Base-by-base conservation (phyloP, 1,140 invertebrate genomes). In the Calliphora vicina region DNA sequence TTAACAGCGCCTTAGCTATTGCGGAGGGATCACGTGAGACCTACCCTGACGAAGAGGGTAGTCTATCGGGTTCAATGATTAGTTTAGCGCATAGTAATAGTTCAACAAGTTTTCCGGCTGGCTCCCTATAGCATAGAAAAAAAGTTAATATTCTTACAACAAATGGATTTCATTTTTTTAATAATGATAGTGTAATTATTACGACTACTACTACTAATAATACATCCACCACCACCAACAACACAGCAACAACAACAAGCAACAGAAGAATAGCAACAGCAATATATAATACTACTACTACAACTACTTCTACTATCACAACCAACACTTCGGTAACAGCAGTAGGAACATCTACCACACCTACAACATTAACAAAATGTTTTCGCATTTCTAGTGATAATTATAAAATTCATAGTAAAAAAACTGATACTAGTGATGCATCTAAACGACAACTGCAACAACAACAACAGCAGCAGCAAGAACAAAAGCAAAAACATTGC, bases 21-120 rank as follows among this genome's bases (percentile, higher is more conserved):
- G 95, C 95, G 27, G 97, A 98, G 91, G 96, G 96, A 86, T 97
- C 96, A 84, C 94, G 95, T 86, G 96, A 97, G 90, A 94, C 94
- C 86, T 96, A 95, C 91, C 94, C 94, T 84, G 96, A 97, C 85
- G 95, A 96, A 90, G 97, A 98, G 91, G 94, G 95, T 88, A 97
- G 96, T 89, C 93, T 98, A 83, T 97, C 97, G 61, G 97, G 97
- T 86, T 98, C 97, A 85, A 97, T 98, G 95, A 93, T 98, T 88
- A 98, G 96, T 92, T 93, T 98, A 90, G 96, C 96, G 85, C 96
- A 97, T 92, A 97, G 96, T 93, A 97, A 97, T 94, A 97, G 96
- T 92, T 97, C 96, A 85, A 96, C 95, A 87, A 96, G 95, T 91
- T 96, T 96, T 91, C 95, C 95, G 88, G 95, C 95, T 89, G 95